Evolutionary conservation across 2,888 invertebrate species (phyloP).

Genomic region (Autographa gamma): DNA sequence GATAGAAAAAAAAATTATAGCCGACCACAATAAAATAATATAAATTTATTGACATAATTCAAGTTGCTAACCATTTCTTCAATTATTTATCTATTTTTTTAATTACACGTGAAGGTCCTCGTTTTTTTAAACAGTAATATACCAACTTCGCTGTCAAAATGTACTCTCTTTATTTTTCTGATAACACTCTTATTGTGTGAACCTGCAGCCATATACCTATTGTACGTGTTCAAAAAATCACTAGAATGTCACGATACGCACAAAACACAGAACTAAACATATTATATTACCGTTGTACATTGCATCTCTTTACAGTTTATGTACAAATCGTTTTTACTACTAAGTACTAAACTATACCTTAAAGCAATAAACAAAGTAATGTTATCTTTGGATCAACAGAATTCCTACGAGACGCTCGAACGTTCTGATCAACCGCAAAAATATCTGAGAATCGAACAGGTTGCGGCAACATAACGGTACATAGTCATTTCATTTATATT

Average conservation of each 20-base stretch:
- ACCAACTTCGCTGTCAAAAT: no score
- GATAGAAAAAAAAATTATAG: no score
- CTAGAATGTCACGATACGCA: neutral
- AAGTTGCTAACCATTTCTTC: no score
- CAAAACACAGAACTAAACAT: neutral
- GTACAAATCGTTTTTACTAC: neutral
- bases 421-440: constrained; percentile 56
- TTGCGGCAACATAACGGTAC: constrained; percentile 58
- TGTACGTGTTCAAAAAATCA: neutral
- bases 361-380: constrained; percentile 13
- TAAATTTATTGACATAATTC: no score
- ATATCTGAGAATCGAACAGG: constrained; percentile 38
- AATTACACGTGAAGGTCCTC: no score
- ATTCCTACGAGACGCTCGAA: constrained; percentile 38
- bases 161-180: no score
- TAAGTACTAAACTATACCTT: neutral
- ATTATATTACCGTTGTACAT: neutral
- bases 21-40: no score
- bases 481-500: constrained; percentile 26
- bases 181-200: neutral
- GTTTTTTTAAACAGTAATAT: no score
- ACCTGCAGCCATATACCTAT: neutral
- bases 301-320: neutral
- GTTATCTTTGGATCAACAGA: constrained; percentile 34
- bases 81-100: no score